Evolutionary conservation across 2,888 invertebrate species (phyloP).

Genomic region (Mechanitis messenoides): DNA sequence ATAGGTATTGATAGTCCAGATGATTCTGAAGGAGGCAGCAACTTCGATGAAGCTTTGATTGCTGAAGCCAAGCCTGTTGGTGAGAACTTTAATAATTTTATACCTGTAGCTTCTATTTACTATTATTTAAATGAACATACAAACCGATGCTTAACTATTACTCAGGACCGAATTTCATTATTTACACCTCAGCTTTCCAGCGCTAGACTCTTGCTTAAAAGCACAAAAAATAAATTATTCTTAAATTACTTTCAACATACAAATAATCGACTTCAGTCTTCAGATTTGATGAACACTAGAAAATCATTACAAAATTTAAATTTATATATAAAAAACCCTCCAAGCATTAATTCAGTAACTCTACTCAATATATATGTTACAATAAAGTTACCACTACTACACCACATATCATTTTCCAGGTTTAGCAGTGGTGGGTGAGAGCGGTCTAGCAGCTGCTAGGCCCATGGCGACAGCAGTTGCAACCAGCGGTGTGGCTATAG

Average conservation of each 20-base stretch:
- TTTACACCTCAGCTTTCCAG: no score
- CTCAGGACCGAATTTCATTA: no score
- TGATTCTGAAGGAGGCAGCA: conserved; percentile 53
- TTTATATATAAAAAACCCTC: neutral
- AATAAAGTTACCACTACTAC: no score
- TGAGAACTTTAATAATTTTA: conserved; percentile 38
- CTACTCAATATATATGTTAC: no score
- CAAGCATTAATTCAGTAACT: neutral
- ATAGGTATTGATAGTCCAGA: conserved; percentile 55
- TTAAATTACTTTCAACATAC: no score
- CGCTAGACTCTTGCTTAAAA: no score
- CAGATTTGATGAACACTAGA: no score
- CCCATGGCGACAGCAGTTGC: conserved; percentile 85
- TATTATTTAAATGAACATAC: neutral
- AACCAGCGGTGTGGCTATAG: conserved; percentile 81
- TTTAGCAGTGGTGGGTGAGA: conserved; percentile 78
- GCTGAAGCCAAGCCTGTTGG: conserved; percentile 87
- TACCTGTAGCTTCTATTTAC: no score
- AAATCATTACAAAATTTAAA: no score
- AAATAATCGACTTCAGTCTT: no score
- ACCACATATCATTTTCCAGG: conserved; percentile 54
- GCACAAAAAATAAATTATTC: no score
- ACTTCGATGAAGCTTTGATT: conserved; percentile 65
- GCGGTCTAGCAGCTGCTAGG: conserved; percentile 83
- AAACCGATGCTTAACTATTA: no score